phyloP scores from a whole-genome alignment of 2,113 vertebrate species.

The Corythaeola cristata region DNA sequence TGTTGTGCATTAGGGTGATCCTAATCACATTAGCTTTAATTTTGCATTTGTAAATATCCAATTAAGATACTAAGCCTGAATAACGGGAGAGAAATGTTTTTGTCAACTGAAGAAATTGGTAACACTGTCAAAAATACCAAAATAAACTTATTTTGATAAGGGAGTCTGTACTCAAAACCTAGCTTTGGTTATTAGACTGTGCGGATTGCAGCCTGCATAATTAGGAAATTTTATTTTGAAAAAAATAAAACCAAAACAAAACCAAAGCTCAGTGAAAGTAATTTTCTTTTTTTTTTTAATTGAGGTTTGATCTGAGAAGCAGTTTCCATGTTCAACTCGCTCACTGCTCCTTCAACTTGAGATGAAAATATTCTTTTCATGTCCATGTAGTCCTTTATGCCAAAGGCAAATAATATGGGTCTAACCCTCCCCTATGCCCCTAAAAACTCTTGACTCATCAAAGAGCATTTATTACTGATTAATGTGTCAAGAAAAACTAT shows the following conservation, averaged over 20 bases:
- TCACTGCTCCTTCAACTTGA: background rate
- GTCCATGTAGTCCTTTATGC: background rate
- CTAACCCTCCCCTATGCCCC: background rate
- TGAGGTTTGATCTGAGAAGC: background rate
- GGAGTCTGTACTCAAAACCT: background rate
- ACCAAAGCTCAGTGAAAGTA: background rate
- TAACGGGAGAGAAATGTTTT: background rate
- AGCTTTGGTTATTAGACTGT: background rate
- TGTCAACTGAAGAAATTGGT: background rate
- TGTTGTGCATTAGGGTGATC: background rate
- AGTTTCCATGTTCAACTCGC: fast-evolving
- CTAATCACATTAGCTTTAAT: background rate
- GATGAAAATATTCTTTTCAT: background rate
- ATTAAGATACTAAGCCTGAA: background rate
- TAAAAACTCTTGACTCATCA: background rate
- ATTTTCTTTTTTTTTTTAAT: background rate
- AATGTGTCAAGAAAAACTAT: background rate
- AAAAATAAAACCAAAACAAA: background rate
- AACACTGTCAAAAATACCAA: background rate
- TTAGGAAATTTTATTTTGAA: background rate
- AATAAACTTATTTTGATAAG: background rate
- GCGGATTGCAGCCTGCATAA: background rate
- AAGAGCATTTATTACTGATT: background rate
- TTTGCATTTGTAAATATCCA: background rate
- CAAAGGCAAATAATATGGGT: background rate